These are phyloP conservation scores for Aphidius ervi DNA, from an alignment of 1,140 invertebrate genomes.

Conservation along the genomic window DNA sequence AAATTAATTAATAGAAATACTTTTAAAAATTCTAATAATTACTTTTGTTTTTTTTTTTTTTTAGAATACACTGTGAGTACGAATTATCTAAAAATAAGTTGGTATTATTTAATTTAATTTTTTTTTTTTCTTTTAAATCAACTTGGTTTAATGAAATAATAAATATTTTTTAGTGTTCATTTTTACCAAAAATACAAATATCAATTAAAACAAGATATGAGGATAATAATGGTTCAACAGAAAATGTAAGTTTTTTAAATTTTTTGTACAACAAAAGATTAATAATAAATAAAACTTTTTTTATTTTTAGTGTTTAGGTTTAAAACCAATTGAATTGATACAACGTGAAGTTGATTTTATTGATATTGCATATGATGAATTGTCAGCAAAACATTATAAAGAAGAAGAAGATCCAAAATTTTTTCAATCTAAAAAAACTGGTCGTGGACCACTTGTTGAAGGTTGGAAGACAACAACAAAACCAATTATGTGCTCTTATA, in stretches of 20 bases:
- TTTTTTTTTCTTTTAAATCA: conserved; percentile 14
- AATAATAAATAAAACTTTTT: conserved; percentile 12
- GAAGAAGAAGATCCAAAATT: conserved; percentile 80
- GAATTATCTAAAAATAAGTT: conserved; percentile 6
- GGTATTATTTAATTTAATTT: conserved; percentile 11
- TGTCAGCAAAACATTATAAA: conserved; percentile 83
- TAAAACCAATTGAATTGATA: conserved; percentile 70
- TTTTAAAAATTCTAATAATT: conserved; percentile 21
- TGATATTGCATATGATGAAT: conserved; percentile 86
- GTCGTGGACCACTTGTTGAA: conserved; percentile 74
- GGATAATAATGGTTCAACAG: conserved; percentile 80
- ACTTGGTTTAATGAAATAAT: conserved; percentile 23
- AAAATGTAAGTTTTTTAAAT: conserved; percentile 69
- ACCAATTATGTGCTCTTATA: conserved; percentile 93
- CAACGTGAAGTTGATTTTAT: conserved; percentile 73
- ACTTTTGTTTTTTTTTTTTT: conserved; percentile 33
- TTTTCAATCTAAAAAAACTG: conserved; percentile 79
- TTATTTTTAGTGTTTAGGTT: conserved; percentile 64
- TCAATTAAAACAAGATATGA: conserved; percentile 87
- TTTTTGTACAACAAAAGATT: neutral
- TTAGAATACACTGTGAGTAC: conserved; percentile 63
- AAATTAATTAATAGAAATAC: conserved; percentile 4
- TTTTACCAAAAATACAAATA: conserved; percentile 83
- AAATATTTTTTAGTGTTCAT: conserved; percentile 76
- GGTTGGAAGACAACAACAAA: conserved; percentile 72